Conservation (phyloP, 2,888 invertebrate genomes). For the Lasioglossum figueresi region DNA sequence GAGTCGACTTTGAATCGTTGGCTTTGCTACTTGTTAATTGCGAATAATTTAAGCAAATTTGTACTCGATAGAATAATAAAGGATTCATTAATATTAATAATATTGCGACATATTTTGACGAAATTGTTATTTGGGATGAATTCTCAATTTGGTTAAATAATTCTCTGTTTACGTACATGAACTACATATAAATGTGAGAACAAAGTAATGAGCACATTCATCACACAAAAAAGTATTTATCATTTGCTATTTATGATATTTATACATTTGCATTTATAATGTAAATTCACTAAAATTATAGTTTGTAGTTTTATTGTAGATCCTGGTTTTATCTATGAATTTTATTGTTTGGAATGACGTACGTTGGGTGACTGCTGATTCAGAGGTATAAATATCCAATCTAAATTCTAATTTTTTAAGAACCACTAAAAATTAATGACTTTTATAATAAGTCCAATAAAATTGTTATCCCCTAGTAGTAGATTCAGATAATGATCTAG, state of each 20-base stretch:
- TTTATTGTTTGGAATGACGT: not conserved
- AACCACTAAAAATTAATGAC: not conserved
- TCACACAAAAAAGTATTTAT: not conserved
- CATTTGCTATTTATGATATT: not conserved
- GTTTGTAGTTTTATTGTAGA: not conserved
- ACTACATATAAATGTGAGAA: too few relatives aligned
- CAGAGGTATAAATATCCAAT: not conserved
- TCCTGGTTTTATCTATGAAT: not conserved
- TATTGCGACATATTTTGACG: not conserved
- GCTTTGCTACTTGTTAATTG: not conserved
- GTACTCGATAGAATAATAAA: not conserved
- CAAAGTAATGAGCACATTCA: not conserved
- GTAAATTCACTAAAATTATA: too few relatives aligned
- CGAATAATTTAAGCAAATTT: not conserved
- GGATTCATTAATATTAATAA: not conserved
- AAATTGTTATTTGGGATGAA: not conserved
- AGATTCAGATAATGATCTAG: not conserved
- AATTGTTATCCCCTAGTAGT: too few relatives aligned
- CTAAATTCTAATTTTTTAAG: not conserved
- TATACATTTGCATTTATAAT: not conserved
- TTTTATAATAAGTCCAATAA: not conserved
- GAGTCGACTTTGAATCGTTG: not conserved
- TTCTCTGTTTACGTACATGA: too few relatives aligned
- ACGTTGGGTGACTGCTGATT: not conserved
- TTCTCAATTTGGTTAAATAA: not conserved